Evolutionary conservation across 2,113 vertebrate genomes (phyloP), one percentile per base, ranked within the genome.

Genomic region (Lanius ludovicianus): DNA sequence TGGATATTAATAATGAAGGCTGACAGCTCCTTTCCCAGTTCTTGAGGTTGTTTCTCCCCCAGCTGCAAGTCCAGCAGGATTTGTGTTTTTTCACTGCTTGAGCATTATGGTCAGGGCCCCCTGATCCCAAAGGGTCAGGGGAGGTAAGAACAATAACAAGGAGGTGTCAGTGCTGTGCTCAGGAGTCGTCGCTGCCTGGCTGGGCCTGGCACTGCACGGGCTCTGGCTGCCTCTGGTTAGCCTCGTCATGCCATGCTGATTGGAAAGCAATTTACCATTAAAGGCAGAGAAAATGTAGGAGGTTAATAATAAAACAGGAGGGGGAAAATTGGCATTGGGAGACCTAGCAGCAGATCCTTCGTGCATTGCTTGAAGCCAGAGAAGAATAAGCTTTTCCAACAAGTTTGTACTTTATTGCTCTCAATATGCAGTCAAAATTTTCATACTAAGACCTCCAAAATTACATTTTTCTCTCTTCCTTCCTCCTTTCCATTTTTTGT

Each of bases 1-100:
- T 97, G 97, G 98, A 97, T 98, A 99, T 99, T 99, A 99, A 99
- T 99, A 99, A 99, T 98, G 98, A 98, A 99, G 98, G 98, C 98
- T 99, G 98, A 98, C 98, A 99, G 98, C 97, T 98, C 98, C 98
- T 98, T 98, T 98, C 95, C 62, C 97, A 75, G 97, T 98, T 98
- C 97, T 97, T 91, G 97, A 98, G 98, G 96, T 92, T 96, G 95
- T 97, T 96, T 96, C 96, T 98, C 86, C 92, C 97, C 93, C 96
- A 97, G 97, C 93, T 98, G 97, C 93, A 96, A 97, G 91, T 95
- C 96, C 94, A 92, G 94, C 90, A 97, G 97, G 96, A 95, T 93
- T 88, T 42, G 49, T 91, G 96, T 84, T 95, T 94, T 98, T 94
- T 93, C 86, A 67, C 70, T 77, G 93, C 91, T 93, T 53, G 74